Conservation (phyloP, 2,888 invertebrate genomes). For the Acrocera orbiculus region DNA sequence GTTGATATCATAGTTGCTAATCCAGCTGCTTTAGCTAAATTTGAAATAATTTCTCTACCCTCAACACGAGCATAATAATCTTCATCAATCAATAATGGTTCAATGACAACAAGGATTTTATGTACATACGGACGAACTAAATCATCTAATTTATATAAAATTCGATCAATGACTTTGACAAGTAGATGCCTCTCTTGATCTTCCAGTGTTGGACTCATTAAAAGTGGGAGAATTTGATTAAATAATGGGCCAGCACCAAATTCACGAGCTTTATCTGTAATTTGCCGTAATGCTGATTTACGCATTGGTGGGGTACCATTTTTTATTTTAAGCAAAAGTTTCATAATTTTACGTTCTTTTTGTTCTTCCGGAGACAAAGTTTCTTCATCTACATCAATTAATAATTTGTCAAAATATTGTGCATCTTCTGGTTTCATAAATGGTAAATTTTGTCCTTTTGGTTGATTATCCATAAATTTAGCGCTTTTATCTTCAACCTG, state of each 20-base stretch:
- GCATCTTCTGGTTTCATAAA: conserved; percentile 99
- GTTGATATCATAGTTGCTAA: conserved; percentile 99
- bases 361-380: conserved; percentile 87
- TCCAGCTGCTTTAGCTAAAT: conserved; percentile 97
- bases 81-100: conserved; percentile 95
- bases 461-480: conserved; percentile 86
- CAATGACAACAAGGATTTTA: conserved; percentile 98
- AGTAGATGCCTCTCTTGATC: conserved; percentile 98
- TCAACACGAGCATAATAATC: conserved; percentile 99
- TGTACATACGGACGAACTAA: conserved; percentile 97
- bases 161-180: conserved; percentile 97
- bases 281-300: conserved; percentile 91
- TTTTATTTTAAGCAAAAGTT: conserved; percentile 91
- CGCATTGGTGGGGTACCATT: conserved; percentile 99
- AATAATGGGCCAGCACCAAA: conserved; percentile 98
- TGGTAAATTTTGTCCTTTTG: conserved; percentile 86
- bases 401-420: conserved; percentile 96
- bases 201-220: conserved; percentile 99
- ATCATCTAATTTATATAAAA: conserved; percentile 95
- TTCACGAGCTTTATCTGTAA: conserved; percentile 96
- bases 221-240: conserved; percentile 93
- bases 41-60: conserved; percentile 97
- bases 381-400: conserved; percentile 97
- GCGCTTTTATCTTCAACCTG: conserved; percentile 79
- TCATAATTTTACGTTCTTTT: conserved; percentile 99